Conservation (phyloP, 2,888 invertebrate genomes). For the Standfussiana lucernea region DNA sequence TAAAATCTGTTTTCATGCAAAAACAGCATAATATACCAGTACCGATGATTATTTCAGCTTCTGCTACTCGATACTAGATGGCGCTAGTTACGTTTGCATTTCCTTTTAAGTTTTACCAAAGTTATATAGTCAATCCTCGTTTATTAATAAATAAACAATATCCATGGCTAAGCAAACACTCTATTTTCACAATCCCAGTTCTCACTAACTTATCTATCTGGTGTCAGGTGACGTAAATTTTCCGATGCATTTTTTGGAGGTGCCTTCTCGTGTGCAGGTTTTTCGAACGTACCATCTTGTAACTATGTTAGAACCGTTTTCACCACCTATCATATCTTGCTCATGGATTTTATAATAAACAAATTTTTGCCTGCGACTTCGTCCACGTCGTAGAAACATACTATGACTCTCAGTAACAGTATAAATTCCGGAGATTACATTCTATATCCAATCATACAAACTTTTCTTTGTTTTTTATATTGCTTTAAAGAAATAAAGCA, state of each 20-base stretch:
- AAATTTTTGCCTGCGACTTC: no score
- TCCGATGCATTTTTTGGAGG: background rate
- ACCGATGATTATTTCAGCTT: constrained; percentile 21
- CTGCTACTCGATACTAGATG: constrained; percentile 73
- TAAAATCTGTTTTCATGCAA: background rate
- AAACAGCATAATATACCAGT: rapidly evolving
- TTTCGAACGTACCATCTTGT: no score
- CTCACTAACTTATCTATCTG: background rate
- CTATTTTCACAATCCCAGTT: background rate
- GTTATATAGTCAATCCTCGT: background rate
- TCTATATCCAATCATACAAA: no score
- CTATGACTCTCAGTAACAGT: no score
- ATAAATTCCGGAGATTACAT: no score
- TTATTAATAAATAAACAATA: background rate
- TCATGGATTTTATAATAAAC: background rate
- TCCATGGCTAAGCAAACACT: background rate
- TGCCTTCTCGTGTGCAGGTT: no score
- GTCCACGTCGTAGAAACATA: no score
- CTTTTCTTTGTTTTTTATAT: no score
- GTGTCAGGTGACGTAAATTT: background rate
- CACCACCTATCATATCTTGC: no score
- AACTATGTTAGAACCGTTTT: no score
- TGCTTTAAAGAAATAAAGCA: no score
- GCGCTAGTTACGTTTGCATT: constrained; percentile 35
- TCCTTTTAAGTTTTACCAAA: background rate